Conservation (phyloP, 2,797 vertebrate genomes). For the Natrix natrix region DNA sequence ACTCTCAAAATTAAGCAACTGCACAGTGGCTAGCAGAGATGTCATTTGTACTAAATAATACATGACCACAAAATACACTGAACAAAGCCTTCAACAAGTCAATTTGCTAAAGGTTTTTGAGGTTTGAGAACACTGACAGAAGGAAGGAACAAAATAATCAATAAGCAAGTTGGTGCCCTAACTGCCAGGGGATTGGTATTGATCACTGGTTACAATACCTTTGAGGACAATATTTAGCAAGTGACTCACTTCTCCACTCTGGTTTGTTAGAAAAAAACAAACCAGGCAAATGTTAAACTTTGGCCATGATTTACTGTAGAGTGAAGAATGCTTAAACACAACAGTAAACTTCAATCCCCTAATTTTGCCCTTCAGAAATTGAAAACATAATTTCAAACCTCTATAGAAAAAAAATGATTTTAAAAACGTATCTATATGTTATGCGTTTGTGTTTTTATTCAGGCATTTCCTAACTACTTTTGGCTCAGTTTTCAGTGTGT, state of each 20-base stretch:
- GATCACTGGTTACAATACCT: background rate
- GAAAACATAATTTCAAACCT: background rate
- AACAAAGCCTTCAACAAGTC: background rate
- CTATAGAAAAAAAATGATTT: background rate
- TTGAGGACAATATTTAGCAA: background rate
- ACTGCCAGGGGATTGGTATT: background rate
- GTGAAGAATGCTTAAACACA: background rate
- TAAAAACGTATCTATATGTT: too few species aligned
- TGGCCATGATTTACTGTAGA: background rate
- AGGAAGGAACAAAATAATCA: background rate
- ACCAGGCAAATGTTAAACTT: background rate
- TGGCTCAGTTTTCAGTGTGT: background rate
- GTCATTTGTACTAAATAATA: background rate
- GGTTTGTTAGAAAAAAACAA: background rate
- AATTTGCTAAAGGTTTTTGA: background rate
- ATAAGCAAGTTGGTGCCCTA: background rate
- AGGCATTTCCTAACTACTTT: background rate
- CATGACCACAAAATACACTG: background rate
- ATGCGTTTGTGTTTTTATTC: background rate
- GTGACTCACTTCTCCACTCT: background rate
- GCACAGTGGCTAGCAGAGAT: background rate
- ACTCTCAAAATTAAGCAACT: background rate
- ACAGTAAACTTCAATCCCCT: background rate
- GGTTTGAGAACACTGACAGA: background rate
- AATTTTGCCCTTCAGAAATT: background rate